Evolutionary conservation across 2,888 invertebrate genomes (phyloP), one percentile per base, ranked within the genome.

Genomic region (Eumacrocentrus americanus): DNA sequence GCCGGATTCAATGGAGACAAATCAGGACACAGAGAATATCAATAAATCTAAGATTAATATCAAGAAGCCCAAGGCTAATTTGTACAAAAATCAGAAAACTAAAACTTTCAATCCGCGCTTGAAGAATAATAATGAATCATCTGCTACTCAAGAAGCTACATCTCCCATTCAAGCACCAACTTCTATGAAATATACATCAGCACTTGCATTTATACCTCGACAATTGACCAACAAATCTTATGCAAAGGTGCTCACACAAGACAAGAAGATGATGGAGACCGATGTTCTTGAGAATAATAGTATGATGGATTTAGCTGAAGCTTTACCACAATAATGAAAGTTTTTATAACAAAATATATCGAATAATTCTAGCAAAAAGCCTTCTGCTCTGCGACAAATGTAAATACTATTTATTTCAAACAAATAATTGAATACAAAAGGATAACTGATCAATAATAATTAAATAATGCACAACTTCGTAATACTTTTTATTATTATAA

Each of bases 231-330:
- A 72, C 44, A 73, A 71, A 63, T 69, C 75, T 0, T 75, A 72
- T 58, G 65, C 73, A 1, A 74, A 72, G 46, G 47, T 57, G 4
- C 64, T 75, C 29, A 74, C 75, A 0, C 71, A 73, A 56, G 68
- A 68, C 61, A 60, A 71, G 40, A 67, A 48, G 35, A 64, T 52
- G n/a, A 67, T 70, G 58, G n/a, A n/a, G n/a, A 71, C 42, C 44
- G 69, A 75, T 58, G 70, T 74, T 57, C 64, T 77, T 1, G 76
- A 78, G 56, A 67, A 61, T 20, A 67, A 71, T 25, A 67, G 60
- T 51, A 81, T 84, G 69, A 73, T 80, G 62, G 85, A 85, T 59
- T 71, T 86, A 44, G 83, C 80, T 65, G 81, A 83, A 52, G 82
- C 78, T 64, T 76, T 86, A 60, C 84, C 84, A 7, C 50, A 70